These are phyloP conservation scores for Microctonus hyperodae DNA, from an alignment of 2,888 invertebrate species.

Conservation along the genomic window DNA sequence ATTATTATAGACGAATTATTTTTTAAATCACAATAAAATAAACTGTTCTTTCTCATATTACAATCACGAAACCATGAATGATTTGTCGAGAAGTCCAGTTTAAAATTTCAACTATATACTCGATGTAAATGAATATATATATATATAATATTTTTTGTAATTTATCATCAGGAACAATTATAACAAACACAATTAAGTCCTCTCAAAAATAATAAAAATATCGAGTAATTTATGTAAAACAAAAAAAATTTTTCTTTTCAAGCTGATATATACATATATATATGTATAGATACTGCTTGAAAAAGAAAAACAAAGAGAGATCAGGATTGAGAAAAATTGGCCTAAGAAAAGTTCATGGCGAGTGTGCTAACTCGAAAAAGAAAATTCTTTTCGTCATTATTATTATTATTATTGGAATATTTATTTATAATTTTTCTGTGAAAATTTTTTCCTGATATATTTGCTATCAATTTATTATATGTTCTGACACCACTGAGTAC, in stretches of 20 bases:
- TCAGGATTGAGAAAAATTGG: neutral
- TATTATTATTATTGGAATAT: neutral
- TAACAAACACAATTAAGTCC: conserved; percentile 16
- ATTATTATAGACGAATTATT: conserved; percentile 24
- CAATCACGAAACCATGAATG: neutral
- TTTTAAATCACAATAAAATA: conserved; percentile 7
- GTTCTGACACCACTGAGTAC: conserved; percentile 25
- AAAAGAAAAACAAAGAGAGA: neutral
- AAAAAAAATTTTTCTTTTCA: neutral
- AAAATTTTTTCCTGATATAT: neutral
- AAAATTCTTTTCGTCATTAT: neutral
- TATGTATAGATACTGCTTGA: neutral
- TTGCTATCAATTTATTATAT: neutral
- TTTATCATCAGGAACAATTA: neutral
- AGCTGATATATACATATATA: neutral
- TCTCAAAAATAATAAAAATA: neutral
- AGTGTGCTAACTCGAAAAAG: conserved; percentile 8
- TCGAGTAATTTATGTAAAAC: neutral
- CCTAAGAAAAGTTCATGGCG: conserved; percentile 10
- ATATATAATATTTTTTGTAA: neutral
- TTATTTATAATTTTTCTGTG: neutral
- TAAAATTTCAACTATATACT: conserved; percentile 7
- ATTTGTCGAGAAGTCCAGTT: conserved; percentile 6
- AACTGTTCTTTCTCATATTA: neutral
- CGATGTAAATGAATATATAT: neutral